phyloP scores from a whole-genome alignment of 2,888 invertebrate genomes.

The Caenorhabditis wallacei region DNA sequence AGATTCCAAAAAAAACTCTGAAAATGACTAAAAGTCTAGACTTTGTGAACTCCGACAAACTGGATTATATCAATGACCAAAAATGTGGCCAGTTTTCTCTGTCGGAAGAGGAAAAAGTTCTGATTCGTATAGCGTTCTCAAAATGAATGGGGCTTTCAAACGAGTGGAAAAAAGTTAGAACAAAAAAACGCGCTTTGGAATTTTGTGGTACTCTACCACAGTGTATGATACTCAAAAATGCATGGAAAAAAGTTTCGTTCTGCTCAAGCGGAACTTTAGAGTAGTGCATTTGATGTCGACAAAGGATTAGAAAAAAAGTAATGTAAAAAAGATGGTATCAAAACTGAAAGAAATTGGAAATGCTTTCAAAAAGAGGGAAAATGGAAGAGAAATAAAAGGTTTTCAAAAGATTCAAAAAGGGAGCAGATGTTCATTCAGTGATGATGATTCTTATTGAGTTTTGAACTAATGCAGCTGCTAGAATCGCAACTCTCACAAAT shows the following conservation, averaged over 20 bases:
- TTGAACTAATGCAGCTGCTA: not conserved
- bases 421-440: too few species aligned
- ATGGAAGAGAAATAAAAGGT: too few species aligned
- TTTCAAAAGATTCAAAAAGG: too few species aligned
- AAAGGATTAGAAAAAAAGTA: not conserved
- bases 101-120: conserved; percentile 3
- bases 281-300: not conserved
- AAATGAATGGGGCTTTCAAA: not conserved
- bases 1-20: not conserved
- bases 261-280: conserved; percentile 3
- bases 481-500: not conserved
- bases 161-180: conserved; percentile 4
- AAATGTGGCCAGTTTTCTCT: not conserved
- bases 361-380: too few species aligned
- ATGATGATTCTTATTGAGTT: not conserved
- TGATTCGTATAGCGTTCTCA: conserved; percentile 1
- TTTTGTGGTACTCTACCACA: conserved; percentile 8
- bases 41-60: conserved; percentile 23
- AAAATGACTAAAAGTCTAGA: conserved; percentile 41
- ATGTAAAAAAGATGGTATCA: not conserved
- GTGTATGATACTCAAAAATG: conserved; percentile 32
- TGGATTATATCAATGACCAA: conserved; percentile 26
- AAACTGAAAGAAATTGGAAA: too few species aligned
- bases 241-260: conserved; percentile 35
- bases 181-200: conserved; percentile 8